Conservation (phyloP, 2,797 vertebrate genomes). For the Arctocebus calabarensis region DNA sequence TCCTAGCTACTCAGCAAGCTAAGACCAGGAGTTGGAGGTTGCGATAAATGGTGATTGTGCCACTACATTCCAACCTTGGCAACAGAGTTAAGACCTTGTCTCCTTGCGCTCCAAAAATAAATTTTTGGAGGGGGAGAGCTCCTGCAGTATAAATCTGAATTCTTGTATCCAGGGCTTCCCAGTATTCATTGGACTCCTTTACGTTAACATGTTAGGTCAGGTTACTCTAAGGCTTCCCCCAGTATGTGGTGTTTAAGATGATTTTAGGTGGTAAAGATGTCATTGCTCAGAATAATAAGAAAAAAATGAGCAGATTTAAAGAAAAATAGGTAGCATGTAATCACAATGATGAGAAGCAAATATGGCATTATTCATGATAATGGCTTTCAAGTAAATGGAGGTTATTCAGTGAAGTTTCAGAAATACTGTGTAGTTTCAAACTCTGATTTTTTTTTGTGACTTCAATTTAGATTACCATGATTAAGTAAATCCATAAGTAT, state of each 20-base stretch:
- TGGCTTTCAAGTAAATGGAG: background rate
- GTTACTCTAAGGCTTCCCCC: background rate
- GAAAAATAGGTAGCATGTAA: slow-evolving; percentile 48
- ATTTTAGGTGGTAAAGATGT: slow-evolving; percentile 28
- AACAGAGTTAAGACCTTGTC: background rate
- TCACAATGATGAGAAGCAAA: slow-evolving; percentile 36
- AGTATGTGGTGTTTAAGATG: background rate
- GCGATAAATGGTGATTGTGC: background rate
- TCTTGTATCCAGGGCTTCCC: background rate
- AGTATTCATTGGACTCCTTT: background rate
- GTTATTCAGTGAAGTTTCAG: slow-evolving; percentile 11
- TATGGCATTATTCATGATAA: background rate
- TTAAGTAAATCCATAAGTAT: slow-evolving; percentile 14
- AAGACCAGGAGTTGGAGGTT: background rate
- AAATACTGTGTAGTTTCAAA: slow-evolving; percentile 14
- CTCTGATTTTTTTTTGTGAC: slow-evolving; percentile 39
- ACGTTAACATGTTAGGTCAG: background rate
- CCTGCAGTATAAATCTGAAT: background rate
- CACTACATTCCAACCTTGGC: background rate
- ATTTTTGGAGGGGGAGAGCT: background rate
- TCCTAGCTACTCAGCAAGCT: background rate
- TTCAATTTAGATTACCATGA: background rate
- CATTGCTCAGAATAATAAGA: slow-evolving; percentile 29
- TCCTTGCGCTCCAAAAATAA: background rate
- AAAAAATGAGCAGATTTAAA: slow-evolving; percentile 32